A percentile compares a stretch with the other conserved stretches of the same genome.
Evolutionary conservation across 2,113 vertebrate species (phyloP).

Genomic region (Rhinoptilus africanus): DNA sequence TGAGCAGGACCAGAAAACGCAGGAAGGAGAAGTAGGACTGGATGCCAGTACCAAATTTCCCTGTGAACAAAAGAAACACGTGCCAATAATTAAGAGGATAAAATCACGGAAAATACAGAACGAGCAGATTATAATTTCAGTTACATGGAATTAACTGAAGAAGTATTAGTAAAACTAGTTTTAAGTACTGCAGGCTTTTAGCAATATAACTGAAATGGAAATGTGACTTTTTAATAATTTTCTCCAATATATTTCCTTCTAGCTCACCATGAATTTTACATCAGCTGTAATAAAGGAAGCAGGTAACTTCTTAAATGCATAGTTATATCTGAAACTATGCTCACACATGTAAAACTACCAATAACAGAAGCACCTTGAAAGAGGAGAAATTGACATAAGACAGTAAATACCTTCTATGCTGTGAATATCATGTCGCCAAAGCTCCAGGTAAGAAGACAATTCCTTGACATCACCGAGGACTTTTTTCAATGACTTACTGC

Average conservation of each 20-base stretch:
- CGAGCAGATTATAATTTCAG: conserved; percentile 28
- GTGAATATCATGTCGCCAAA: conserved; percentile 87
- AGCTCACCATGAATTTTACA: neutral
- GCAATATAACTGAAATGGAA: neutral
- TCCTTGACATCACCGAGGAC: conserved; percentile 66
- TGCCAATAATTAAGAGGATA: neutral
- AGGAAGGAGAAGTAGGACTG: conserved; percentile 96
- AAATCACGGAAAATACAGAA: neutral
- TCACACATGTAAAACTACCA: neutral
- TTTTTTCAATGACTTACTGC: conserved; percentile 73
- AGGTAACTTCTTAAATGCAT: neutral
- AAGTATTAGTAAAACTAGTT: neutral
- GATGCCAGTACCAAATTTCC: conserved; percentile 92
- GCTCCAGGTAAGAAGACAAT: conserved; percentile 75
- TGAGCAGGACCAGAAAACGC: conserved; percentile 91
- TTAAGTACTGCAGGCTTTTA: neutral
- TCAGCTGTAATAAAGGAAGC: neutral
- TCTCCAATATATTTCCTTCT: neutral
- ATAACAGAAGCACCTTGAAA: neutral
- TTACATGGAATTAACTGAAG: conserved; percentile 3
- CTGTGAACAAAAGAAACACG: conserved; percentile 63
- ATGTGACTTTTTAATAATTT: neutral
- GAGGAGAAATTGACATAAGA: neutral
- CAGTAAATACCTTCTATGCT: conserved; percentile 75
- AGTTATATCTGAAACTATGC: neutral